A percentile compares a stretch with the other conserved stretches of the same genome.
These are phyloP conservation scores for Cephus pygmeus DNA, from an alignment of 2,888 invertebrate species.

Conservation along the genomic window DNA sequence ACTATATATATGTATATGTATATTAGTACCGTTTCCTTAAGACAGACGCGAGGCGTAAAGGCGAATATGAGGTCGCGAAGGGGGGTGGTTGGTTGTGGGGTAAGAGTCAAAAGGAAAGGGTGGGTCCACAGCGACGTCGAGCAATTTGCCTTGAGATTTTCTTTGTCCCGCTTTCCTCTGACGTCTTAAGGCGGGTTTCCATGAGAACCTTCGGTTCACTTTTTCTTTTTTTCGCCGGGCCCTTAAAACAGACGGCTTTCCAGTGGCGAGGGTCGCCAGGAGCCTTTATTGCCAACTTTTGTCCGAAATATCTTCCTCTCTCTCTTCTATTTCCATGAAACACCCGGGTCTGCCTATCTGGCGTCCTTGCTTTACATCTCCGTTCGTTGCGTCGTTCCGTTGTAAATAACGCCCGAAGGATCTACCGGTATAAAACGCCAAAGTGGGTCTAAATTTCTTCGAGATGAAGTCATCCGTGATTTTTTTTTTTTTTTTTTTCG, in stretches of 20 bases:
- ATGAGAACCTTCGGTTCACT: too few relatives aligned
- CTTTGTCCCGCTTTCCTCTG: too few relatives aligned
- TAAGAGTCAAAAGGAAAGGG: too few relatives aligned
- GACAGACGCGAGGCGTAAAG: too few relatives aligned
- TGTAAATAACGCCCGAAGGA: constrained; percentile 1
- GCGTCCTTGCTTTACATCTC: not conserved
- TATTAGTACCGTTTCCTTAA: too few relatives aligned
- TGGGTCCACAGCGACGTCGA: too few relatives aligned
- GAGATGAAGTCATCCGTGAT: constrained; percentile 6
- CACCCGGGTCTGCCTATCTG: not conserved
- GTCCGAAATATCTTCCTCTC: not conserved
- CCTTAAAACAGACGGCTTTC: not conserved
- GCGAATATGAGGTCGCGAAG: too few relatives aligned
- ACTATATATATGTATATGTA: too few relatives aligned
- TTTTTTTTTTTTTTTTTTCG: constrained; percentile 1
- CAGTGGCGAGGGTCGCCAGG: not conserved
- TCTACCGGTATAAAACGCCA: not conserved
- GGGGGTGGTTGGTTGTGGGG: too few relatives aligned
- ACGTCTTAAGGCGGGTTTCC: too few relatives aligned
- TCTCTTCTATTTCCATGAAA: constrained; percentile 6
- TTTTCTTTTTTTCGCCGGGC: not conserved
- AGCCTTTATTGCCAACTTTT: not conserved
- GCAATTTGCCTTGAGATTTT: too few relatives aligned
- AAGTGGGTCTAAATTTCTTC: not conserved
- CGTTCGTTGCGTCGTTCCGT: not conserved